Evolutionary conservation across 2,797 vertebrate species (phyloP).

Genomic region (Sebastes variabilis): DNA sequence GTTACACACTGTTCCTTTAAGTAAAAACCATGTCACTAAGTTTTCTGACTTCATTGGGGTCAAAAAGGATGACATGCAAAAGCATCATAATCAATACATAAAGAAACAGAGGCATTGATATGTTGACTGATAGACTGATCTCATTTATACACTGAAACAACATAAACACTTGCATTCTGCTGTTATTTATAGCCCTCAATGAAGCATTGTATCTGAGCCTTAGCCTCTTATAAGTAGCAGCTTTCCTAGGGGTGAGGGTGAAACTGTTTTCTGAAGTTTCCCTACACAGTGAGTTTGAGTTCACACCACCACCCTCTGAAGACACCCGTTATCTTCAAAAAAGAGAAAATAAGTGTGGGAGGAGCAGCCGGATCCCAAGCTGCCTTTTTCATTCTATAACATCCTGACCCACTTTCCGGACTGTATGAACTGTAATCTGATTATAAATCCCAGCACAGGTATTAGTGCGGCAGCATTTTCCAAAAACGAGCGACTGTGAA

Average conservation of each 20-base stretch:
- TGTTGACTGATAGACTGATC: neutral
- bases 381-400: conserved; percentile 21
- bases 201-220: neutral
- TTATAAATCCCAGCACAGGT: conserved; percentile 36
- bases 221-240: neutral
- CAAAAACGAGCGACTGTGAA: conserved; percentile 2
- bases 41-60: neutral
- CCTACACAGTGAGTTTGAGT: conserved; percentile 13
- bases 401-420: conserved; percentile 55
- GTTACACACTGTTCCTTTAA: neutral
- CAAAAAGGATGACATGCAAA: neutral
- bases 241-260: neutral
- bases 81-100: neutral
- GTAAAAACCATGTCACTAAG: neutral
- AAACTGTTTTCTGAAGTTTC: conserved; percentile 8
- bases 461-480: conserved; percentile 18
- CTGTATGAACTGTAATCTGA: conserved; percentile 48
- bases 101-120: neutral
- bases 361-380: conserved; percentile 3
- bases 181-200: neutral
- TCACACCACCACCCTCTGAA: neutral
- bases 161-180: neutral
- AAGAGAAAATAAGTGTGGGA: conserved; percentile 18
- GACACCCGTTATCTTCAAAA: neutral
- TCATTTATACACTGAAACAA: neutral